phyloP scores from a whole-genome alignment of 1,140 invertebrate species.

The Onthophagus taurus region DNA sequence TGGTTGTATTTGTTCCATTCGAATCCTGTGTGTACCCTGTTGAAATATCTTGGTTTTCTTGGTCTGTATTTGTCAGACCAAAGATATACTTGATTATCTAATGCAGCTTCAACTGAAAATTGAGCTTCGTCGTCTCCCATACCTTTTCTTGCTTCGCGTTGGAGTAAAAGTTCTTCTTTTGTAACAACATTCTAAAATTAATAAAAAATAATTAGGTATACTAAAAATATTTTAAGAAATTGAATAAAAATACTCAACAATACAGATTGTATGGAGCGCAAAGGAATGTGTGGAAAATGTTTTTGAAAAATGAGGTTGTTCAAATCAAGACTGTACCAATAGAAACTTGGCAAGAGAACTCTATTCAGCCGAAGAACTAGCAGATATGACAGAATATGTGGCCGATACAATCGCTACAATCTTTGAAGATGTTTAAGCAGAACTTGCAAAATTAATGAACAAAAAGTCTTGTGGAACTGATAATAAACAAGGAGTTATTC shows the following conservation, averaged over 20 bases:
- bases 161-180: constrained; percentile 52
- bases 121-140: constrained; percentile 84
- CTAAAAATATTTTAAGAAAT: background rate
- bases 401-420: too few relatives aligned
- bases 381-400: too few relatives aligned
- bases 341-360: too few relatives aligned
- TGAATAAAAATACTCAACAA: too few relatives aligned
- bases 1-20: constrained; percentile 99
- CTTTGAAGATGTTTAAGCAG: too few relatives aligned
- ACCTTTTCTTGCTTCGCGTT: constrained; percentile 74
- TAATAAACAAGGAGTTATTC: too few relatives aligned
- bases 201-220: constrained; percentile 11
- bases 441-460: too few relatives aligned
- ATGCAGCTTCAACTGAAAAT: constrained; percentile 83
- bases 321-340: too few relatives aligned
- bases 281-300: background rate
- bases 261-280: too few relatives aligned
- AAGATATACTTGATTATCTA: constrained; percentile 81
- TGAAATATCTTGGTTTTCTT: constrained; percentile 95
- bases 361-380: too few relatives aligned
- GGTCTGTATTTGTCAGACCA: constrained; percentile 99
- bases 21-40: constrained; percentile 91
- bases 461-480: too few relatives aligned
- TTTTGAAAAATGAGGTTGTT: too few relatives aligned
- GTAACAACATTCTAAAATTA: constrained; percentile 41